phyloP scores from a whole-genome alignment of 37 sponge, comb jelly and placozoan genomes.

The Bolinopsis microptera region DNA sequence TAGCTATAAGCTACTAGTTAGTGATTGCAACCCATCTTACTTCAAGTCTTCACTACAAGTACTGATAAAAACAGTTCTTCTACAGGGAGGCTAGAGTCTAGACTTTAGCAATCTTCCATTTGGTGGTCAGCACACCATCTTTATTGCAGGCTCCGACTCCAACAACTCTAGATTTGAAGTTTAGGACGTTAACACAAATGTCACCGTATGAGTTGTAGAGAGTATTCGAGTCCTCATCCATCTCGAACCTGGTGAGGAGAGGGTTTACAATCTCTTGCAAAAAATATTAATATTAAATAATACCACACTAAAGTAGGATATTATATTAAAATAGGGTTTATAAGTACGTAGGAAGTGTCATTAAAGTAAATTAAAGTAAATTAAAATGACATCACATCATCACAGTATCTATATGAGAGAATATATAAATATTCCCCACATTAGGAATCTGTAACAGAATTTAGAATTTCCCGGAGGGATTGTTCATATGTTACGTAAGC shows the following conservation, averaged over 20 bases:
- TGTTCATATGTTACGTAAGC: no score
- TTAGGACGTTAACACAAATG: not conserved
- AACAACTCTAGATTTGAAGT: not conserved
- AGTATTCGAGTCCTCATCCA: not conserved
- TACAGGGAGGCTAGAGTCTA: not conserved
- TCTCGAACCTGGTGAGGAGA: not conserved
- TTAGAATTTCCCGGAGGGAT: no score
- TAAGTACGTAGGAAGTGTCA: no score
- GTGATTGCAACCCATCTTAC: no score
- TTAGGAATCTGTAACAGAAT: no score
- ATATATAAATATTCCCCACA: no score
- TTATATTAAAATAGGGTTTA: no score
- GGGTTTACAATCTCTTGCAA: not conserved
- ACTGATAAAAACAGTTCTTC: not conserved
- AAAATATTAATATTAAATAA: not conserved
- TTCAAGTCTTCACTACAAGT: no score
- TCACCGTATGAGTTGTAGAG: not conserved
- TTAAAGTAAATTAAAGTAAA: no score
- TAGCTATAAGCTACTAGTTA: no score
- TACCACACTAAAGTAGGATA: not conserved
- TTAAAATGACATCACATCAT: no score
- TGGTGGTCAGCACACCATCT: not conserved
- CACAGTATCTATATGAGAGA: no score
- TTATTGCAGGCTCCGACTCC: not conserved
- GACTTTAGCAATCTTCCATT: not conserved